phyloP scores from a whole-genome alignment of 2,888 invertebrate genomes.

The Corbicula japonica region DNA sequence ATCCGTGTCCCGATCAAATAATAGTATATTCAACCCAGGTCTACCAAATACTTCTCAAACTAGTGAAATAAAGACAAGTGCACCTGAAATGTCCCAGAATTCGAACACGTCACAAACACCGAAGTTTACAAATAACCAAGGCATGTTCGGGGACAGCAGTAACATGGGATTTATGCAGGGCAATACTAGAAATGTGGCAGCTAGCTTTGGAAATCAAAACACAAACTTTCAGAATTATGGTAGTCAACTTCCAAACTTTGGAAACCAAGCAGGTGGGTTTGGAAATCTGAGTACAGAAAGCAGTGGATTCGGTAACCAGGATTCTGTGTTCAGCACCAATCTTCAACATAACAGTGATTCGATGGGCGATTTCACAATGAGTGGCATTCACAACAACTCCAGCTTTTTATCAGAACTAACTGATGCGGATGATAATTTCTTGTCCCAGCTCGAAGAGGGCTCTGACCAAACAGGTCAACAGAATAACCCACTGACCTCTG shows the following conservation, averaged over 20 bases:
- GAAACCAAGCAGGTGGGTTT: conserved; percentile 25
- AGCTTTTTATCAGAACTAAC: conserved; percentile 65
- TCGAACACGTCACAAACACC: conserved; percentile 18
- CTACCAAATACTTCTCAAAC: conserved; percentile 25
- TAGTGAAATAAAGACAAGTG: no score
- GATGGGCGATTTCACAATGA: conserved; percentile 45
- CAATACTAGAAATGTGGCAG: conserved; percentile 3
- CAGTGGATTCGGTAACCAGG: not conserved
- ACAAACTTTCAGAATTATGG: conserved; percentile 3
- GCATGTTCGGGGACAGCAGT: conserved; percentile 16
- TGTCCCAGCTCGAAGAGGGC: conserved; percentile 50
- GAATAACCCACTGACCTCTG: not conserved
- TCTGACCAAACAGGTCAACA: conserved; percentile 19
- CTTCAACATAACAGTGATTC: conserved; percentile 16
- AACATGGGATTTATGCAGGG: conserved; percentile 15
- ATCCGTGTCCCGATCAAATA: conserved; percentile 1
- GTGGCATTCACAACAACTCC: conserved; percentile 58
- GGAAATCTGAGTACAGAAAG: not conserved
- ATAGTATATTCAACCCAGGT: conserved; percentile 37
- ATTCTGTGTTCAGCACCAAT: no score
- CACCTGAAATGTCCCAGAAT: conserved; percentile 10
- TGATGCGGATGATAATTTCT: conserved; percentile 61
- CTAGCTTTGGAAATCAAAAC: conserved; percentile 18
- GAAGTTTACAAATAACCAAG: conserved; percentile 11
- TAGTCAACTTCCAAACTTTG: not conserved